These are phyloP conservation scores for Lithophane socia DNA, from an alignment of 2,888 invertebrate species.

Conservation along the genomic window DNA sequence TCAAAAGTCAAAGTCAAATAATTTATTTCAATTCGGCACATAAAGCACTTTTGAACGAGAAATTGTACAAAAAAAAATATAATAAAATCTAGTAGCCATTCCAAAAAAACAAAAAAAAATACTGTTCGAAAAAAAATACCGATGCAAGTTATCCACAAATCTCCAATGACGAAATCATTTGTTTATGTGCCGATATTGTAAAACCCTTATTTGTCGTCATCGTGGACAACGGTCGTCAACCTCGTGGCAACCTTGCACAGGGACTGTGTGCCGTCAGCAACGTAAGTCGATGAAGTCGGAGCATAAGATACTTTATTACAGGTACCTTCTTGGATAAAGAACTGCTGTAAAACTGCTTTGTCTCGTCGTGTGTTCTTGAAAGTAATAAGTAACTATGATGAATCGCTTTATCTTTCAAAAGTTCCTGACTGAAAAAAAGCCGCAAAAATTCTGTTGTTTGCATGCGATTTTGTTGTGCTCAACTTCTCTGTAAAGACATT, in stretches of 20 bases:
- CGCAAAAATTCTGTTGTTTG: no score
- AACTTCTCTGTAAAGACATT: no score
- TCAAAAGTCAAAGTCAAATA: no score
- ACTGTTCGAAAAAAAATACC: background rate
- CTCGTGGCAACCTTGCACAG: conserved; percentile 37
- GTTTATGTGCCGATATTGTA: background rate
- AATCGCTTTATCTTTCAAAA: background rate
- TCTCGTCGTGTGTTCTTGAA: background rate
- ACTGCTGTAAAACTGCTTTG: background rate
- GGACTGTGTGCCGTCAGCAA: conserved; percentile 26
- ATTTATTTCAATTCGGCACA: no score
- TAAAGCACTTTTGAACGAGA: no score
- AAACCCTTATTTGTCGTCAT: conserved; percentile 11
- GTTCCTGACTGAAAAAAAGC: no score
- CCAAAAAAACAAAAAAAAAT: no score
- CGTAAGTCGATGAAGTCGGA: background rate
- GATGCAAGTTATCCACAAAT: background rate
- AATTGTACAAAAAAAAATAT: no score
- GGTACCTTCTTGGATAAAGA: background rate
- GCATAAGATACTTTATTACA: background rate
- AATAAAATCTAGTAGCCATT: no score
- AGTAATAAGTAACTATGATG: background rate
- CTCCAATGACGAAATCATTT: conserved; percentile 24
- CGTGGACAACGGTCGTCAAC: conserved; percentile 35
- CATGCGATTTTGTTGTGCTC: no score